Base-by-base conservation (phyloP, 2,797 vertebrate species). In the Odontamblyopus rebecca region DNA sequence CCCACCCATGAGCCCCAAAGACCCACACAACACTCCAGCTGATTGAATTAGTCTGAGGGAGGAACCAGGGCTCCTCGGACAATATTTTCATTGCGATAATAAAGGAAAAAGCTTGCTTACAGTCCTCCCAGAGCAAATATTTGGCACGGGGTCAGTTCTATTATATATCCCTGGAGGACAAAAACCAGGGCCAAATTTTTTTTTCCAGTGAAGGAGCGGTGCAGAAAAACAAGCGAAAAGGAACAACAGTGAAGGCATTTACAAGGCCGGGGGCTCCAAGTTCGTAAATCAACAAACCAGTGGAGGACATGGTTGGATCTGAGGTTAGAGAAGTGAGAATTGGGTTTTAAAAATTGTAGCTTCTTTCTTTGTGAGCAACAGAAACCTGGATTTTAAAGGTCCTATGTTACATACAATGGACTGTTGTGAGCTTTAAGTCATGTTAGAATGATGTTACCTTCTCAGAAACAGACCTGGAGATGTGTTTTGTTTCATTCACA, bases 81-180 rank as follows among this genome's bases (percentile, higher is more conserved):
- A 93, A 92, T 93, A 91, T 93, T 93, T 92, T 93, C 83, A 89
- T 85, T 89, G 89, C 78, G 89, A 85, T 91, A 91, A 90, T 91
- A 90, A 92, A 90, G 82, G 82, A 90, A 90, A 61, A 86, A 87
- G 85, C 86, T 89, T 85, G 85, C 88, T 90, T 89, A 88, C 81
- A 82, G 83, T 79, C 82, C 87, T 88, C 70, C 81, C 82, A 72
- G 26, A 85, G 89, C 82, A 94, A 93, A 93, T 93, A 93, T 92
- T 92, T 93, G 90, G 86, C 88, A 87, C 75, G 67, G 76, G 85
- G 89, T 92, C 85, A 83, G 59, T 68, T 84, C 82, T 76, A 75
- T 89, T 90, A 93, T 91, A 86, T 80, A 75, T 79, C 86, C 89
- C 91, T 76, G 12, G 82, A 90, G 92, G 85, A 87, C 73, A 54